A percentile compares a stretch with the other conserved stretches of the same genome.
Evolutionary conservation across 1,140 invertebrate genomes (phyloP).

Genomic region (Leptoteleia sp.): DNA sequence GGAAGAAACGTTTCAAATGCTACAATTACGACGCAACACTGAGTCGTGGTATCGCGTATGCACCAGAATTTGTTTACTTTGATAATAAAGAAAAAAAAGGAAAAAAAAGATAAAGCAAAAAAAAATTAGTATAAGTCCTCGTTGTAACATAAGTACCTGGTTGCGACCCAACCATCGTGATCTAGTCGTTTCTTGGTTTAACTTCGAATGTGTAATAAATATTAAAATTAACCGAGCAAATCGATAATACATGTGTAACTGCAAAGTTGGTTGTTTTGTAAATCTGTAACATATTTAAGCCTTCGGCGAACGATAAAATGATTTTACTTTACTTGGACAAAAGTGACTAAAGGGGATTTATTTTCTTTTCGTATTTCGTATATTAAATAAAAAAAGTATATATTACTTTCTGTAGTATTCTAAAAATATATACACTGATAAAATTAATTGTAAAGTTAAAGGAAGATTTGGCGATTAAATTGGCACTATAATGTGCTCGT

Average conservation of each 20-base stretch:
- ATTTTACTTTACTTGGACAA: too few species aligned
- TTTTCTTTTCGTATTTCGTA: too few species aligned
- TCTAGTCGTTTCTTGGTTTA: slow-evolving; percentile 77
- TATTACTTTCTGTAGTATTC: too few species aligned
- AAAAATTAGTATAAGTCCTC: slow-evolving; percentile 63
- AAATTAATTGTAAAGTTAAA: too few species aligned
- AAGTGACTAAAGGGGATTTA: too few species aligned
- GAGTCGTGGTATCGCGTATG: slow-evolving; percentile 9
- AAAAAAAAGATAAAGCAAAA: too few species aligned
- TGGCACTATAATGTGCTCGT: too few species aligned
- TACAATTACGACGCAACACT: neutral
- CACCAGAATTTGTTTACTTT: slow-evolving; percentile 41
- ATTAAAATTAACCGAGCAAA: slow-evolving; percentile 28
- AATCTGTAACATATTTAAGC: neutral
- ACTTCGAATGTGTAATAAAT: slow-evolving; percentile 34
- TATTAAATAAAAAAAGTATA: too few species aligned
- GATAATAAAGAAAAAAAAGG: slow-evolving; percentile 21
- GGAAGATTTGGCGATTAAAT: too few species aligned
- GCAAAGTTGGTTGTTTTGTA: slow-evolving; percentile 36
- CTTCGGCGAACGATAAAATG: too few species aligned
- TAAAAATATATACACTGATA: too few species aligned
- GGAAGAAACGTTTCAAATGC: slow-evolving; percentile 3
- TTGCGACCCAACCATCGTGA: slow-evolving; percentile 76
- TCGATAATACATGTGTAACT: slow-evolving; percentile 18
- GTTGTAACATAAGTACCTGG: slow-evolving; percentile 77